Conservation (phyloP, 2,113 vertebrate genomes). For the Xerus inauris region DNA sequence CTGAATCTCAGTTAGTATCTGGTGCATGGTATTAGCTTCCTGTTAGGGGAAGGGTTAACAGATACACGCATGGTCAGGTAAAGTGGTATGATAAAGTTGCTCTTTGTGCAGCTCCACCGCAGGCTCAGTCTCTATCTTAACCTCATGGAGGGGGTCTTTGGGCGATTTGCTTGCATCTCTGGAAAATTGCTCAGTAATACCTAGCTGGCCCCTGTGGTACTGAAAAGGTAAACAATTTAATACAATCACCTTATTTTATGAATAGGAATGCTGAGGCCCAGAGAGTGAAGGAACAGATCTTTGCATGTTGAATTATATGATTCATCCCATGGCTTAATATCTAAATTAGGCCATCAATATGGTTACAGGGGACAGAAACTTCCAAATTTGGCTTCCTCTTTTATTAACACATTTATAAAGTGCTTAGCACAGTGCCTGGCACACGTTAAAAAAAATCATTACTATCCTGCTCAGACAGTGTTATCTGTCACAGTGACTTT, state of each 20-base stretch:
- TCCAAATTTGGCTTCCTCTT: background rate
- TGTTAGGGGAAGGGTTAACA: background rate
- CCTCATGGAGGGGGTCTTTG: background rate
- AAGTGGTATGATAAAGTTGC: background rate
- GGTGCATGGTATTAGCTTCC: background rate
- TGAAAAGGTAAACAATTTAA: background rate
- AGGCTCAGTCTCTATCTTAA: background rate
- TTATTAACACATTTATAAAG: too few species aligned
- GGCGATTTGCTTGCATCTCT: background rate
- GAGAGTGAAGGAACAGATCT: background rate
- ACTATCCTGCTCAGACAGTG: too few species aligned
- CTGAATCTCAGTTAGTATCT: background rate
- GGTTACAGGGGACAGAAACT: background rate
- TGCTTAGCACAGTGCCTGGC: too few species aligned
- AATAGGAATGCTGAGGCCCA: background rate
- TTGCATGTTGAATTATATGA: background rate
- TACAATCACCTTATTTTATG: background rate
- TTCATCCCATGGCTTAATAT: background rate
- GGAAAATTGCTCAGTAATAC: background rate
- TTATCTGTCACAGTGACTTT: constrained; percentile 12
- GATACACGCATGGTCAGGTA: background rate
- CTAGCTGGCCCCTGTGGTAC: background rate
- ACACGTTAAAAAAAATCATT: too few species aligned
- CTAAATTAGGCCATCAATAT: background rate
- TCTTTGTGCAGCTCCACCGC: background rate